Percentiles rank a stretch among this genome's conserved stretches.
These are phyloP conservation scores for Lithobates sylvaticus DNA, from an alignment of 2,797 vertebrate genomes.

Conservation along the genomic window DNA sequence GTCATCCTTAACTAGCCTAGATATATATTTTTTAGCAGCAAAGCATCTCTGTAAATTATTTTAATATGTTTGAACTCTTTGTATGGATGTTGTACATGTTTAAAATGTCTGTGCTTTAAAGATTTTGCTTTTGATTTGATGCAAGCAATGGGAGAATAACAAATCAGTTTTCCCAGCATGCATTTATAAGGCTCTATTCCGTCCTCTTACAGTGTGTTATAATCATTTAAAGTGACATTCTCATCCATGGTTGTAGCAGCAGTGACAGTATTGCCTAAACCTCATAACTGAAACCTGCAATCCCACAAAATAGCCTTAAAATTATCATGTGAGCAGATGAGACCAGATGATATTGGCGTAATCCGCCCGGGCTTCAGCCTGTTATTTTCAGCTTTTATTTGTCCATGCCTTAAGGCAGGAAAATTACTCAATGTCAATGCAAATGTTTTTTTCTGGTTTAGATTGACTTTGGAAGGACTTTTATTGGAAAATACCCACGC, in stretches of 20 bases:
- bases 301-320: conserved; percentile 24
- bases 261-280: conserved; percentile 12
- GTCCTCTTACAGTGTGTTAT: not conserved
- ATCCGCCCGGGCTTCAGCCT: conserved; percentile 13
- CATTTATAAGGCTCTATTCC: not conserved
- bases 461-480: not conserved
- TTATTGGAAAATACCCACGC: not conserved
- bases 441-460: conserved; percentile 1
- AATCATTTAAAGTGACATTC: conserved; percentile 13
- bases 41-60: not conserved
- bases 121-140: not conserved
- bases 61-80: not conserved
- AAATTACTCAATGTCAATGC: not conserved
- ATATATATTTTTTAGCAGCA: not conserved
- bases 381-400: conserved; percentile 10
- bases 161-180: not conserved
- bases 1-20: not conserved
- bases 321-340: conserved; percentile 39
- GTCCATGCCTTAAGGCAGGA: conserved; percentile 11
- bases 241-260: not conserved
- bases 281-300: conserved; percentile 4
- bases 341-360: conserved; percentile 18
- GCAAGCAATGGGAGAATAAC: not conserved
- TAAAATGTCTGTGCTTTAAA: not conserved
- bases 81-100: not conserved